phyloP scores from a whole-genome alignment of 2,888 invertebrate genomes.

The Eupithecia subfuscata region DNA sequence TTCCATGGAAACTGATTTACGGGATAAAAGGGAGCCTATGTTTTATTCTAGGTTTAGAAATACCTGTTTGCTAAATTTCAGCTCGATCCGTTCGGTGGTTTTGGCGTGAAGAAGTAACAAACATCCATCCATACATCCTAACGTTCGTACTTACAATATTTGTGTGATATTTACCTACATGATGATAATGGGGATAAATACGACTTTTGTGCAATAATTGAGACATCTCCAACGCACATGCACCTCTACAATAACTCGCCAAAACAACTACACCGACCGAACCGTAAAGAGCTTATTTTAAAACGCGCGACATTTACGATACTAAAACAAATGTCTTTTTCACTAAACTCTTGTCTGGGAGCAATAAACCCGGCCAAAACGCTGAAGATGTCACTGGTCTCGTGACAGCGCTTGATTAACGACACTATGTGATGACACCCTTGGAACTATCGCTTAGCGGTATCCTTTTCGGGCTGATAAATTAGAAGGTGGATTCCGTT shows the following conservation, averaged over 20 bases:
- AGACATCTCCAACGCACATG: neutral
- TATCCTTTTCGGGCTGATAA: constrained; percentile 39
- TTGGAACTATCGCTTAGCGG: constrained; percentile 36
- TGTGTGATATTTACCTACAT: neutral
- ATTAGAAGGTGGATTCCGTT: constrained; percentile 5
- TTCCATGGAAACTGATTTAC: no score
- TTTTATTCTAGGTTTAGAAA: no score
- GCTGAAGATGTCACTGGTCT: constrained; percentile 59
- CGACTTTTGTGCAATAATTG: neutral
- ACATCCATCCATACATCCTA: neutral
- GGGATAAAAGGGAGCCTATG: no score
- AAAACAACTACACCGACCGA: constrained; percentile 32
- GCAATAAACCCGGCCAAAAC: constrained; percentile 66
- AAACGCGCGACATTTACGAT: constrained; percentile 64
- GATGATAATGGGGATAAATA: neutral
- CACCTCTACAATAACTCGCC: constrained; percentile 32
- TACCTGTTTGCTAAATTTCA: no score
- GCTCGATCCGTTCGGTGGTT: no score
- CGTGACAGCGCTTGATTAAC: constrained; percentile 74
- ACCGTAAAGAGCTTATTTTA: constrained; percentile 62
- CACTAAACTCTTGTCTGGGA: constrained; percentile 62
- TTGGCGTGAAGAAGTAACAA: no score
- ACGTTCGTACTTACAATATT: no score
- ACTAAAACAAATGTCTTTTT: constrained; percentile 59
- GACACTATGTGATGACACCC: constrained; percentile 60